These are phyloP conservation scores for Phortica okadai DNA, from an alignment of 2,888 invertebrate genomes.

Conservation along the genomic window DNA sequence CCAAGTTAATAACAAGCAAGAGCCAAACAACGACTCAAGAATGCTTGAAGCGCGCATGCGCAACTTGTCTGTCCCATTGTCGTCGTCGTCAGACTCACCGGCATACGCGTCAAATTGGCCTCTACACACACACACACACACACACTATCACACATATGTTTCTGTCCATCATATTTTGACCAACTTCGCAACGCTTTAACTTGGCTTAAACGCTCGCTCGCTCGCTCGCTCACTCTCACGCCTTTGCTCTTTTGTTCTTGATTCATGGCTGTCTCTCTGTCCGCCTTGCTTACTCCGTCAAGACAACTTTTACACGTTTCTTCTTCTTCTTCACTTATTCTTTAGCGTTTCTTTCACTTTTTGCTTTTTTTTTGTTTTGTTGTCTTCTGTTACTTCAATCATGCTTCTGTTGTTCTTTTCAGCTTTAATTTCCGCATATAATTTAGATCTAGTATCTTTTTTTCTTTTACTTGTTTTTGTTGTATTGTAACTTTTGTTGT, in stretches of 20 bases:
- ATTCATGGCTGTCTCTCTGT: not conserved
- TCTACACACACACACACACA: not conserved
- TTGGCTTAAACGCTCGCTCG: no score
- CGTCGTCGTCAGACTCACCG: not conserved
- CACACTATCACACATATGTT: not conserved
- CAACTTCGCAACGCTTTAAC: not conserved
- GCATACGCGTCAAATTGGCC: no score
- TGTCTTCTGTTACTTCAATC: conserved; percentile 1
- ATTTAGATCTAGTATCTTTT: conserved; percentile 50
- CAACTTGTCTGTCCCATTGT: not conserved
- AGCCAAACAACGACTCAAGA: not conserved
- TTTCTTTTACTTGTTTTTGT: conserved; percentile 5
- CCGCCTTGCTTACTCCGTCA: conserved; percentile 27
- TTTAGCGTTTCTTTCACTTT: not conserved
- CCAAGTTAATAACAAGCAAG: conserved; percentile 11
- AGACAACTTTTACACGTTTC: conserved; percentile 30
- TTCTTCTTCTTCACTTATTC: not conserved
- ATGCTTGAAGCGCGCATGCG: conserved; percentile 21
- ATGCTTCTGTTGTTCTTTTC: conserved; percentile 16
- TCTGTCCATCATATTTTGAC: not conserved
- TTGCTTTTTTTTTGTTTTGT: not conserved
- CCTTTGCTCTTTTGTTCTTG: not conserved
- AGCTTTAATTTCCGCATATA: conserved; percentile 42
- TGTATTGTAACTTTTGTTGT: not conserved
- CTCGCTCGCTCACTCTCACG: no score